Evolutionary conservation across 2,797 vertebrate genomes (phyloP), one percentile per base, ranked within the genome.

Genomic region (Gallinago nigripennis): DNA sequence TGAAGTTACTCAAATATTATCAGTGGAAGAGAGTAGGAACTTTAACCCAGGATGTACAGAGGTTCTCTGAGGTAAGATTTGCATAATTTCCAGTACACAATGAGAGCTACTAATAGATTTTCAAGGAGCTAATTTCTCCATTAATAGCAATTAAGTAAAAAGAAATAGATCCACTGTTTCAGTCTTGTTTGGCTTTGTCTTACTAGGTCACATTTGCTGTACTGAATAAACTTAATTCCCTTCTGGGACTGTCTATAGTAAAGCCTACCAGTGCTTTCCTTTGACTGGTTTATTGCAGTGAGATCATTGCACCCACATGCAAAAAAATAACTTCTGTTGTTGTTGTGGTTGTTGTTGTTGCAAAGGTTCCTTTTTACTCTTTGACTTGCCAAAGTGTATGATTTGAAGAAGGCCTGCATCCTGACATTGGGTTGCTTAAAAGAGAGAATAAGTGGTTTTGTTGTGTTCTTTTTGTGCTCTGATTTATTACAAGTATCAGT

Each of bases 1-100:
- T 99, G 77, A 99, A 99, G 97, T 98, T 99, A 94, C 99, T 99
- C 63, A 99, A 98, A 96, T 98, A 97, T 97, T 99, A 98, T 98
- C 99, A 99, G 92, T 99, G 99, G 99, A 99, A 98, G 95, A 98
- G 99, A 23, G 99, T 99, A 92, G 99, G 99, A 89, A 99, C 99
- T 12, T 98, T 99, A 94, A 99, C 99, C 14, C 99, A 99, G 96
- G 99, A 99, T 28, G 99, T 99, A 63, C 99, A 99, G 97, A 98
- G 99, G 75, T 99, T 99, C 97, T 99, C 99, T 18, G 99, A 99
- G 99, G 99, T 99, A 97, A 96, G 98, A 95, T 45, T 73, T 76
- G 3, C 12, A 20, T 93, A 56, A 77, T 63, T 92, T 84, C 13
- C 20, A 30, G 12, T 68, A 41, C 12, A 91, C 12, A 53, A 27